Percentiles rank a stretch among this genome's conserved stretches.
Conservation (phyloP, 1,140 invertebrate species). For the Bombus turneri region DNA sequence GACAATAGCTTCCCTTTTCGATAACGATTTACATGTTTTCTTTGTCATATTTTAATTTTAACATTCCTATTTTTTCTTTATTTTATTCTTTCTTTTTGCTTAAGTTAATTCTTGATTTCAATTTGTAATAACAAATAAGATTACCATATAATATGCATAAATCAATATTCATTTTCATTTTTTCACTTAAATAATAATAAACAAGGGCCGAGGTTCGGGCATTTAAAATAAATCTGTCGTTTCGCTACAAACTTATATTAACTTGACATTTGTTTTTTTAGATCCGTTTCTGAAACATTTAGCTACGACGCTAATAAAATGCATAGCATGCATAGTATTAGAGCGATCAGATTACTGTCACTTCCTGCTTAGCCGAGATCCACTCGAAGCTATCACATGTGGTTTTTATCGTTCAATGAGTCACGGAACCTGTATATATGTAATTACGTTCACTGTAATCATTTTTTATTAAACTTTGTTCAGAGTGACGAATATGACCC, state of each 20-base stretch:
- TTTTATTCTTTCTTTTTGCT: background rate
- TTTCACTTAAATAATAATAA: background rate
- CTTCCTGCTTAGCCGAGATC: constrained; percentile 35
- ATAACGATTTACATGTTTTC: background rate
- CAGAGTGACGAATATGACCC: background rate
- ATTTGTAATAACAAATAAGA: constrained; percentile 2
- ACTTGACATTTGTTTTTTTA: background rate
- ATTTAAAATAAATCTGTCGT: background rate
- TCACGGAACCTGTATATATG: constrained; percentile 37
- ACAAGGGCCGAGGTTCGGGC: constrained; percentile 61
- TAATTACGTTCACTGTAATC: background rate
- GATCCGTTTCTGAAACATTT: constrained; percentile 26
- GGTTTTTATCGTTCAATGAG: constrained; percentile 24
- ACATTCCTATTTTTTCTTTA: background rate
- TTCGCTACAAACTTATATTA: background rate
- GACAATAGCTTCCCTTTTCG: background rate
- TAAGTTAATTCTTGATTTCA: constrained; percentile 1
- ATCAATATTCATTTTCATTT: background rate
- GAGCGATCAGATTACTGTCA: constrained; percentile 5
- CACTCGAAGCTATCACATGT: constrained; percentile 52
- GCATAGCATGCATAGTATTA: constrained; percentile 30
- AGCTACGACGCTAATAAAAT: constrained; percentile 33
- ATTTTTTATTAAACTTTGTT: constrained; percentile 22
- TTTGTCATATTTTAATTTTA: background rate
- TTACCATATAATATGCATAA: background rate